Percentiles rank a stretch among this genome's conserved stretches.
phyloP scores from a whole-genome alignment of 2,113 vertebrate species.

The Tichodroma muraria region DNA sequence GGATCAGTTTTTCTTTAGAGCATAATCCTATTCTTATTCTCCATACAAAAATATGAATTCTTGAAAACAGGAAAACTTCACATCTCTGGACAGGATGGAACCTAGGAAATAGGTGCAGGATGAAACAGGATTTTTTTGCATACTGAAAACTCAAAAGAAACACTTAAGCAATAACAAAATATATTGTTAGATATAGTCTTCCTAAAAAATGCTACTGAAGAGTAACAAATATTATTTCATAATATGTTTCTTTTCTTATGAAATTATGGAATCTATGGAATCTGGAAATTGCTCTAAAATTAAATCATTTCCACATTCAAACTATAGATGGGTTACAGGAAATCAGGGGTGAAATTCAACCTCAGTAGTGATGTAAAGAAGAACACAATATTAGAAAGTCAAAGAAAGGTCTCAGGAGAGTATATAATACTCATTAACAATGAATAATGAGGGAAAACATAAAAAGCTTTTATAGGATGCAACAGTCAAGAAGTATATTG shows the following conservation, averaged over 20 bases:
- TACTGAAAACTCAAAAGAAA: background rate
- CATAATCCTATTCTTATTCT: background rate
- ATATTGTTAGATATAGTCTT: background rate
- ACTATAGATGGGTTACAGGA: background rate
- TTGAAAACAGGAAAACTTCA: background rate
- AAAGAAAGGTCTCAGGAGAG: background rate
- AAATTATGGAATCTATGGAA: background rate
- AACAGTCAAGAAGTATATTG: background rate
- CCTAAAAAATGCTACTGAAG: background rate
- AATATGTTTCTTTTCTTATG: background rate
- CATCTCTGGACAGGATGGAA: background rate
- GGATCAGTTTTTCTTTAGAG: background rate
- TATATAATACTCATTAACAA: background rate
- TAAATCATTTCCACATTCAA: background rate
- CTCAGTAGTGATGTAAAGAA: background rate
- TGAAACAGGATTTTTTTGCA: background rate
- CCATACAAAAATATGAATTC: background rate
- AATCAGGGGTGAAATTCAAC: background rate
- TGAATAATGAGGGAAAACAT: background rate
- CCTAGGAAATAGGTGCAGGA: background rate
- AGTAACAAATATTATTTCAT: background rate
- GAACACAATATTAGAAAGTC: background rate
- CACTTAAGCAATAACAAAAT: background rate
- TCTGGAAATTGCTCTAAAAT: background rate
- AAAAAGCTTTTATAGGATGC: background rate